Conservation (phyloP, 2,113 vertebrate species). For the Falco punctatus region DNA sequence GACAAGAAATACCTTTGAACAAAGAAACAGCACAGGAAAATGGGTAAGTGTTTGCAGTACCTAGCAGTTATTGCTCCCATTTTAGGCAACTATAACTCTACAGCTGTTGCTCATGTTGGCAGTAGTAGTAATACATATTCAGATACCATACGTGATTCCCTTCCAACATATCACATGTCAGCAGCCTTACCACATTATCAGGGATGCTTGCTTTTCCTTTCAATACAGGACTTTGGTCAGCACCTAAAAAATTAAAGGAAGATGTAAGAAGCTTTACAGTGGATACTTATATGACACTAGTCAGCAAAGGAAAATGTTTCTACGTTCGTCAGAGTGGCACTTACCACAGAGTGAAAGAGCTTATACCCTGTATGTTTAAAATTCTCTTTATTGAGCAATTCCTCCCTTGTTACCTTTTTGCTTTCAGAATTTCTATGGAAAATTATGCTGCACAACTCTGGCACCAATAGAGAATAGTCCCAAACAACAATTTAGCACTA, state of each 20-base stretch:
- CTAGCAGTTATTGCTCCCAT: background rate
- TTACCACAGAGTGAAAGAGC: background rate
- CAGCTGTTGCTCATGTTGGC: background rate
- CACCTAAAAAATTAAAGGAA: background rate
- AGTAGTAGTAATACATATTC: background rate
- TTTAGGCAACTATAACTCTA: background rate
- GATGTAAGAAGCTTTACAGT: background rate
- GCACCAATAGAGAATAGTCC: background rate
- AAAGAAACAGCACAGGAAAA: background rate
- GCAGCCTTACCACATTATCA: background rate
- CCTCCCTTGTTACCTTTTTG: background rate
- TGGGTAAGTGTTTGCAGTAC: background rate
- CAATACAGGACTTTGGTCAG: background rate
- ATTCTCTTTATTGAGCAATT: background rate
- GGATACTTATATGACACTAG: background rate
- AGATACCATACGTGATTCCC: background rate
- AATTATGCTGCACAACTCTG: background rate
- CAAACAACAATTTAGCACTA: background rate
- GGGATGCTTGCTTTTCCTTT: background rate
- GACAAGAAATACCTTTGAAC: background rate
- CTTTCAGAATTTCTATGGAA: background rate
- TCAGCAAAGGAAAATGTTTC: background rate
- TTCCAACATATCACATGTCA: background rate
- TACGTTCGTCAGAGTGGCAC: background rate
- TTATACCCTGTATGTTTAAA: background rate